phyloP scores from a whole-genome alignment of 2,888 invertebrate species.

The Patella pellucida region DNA sequence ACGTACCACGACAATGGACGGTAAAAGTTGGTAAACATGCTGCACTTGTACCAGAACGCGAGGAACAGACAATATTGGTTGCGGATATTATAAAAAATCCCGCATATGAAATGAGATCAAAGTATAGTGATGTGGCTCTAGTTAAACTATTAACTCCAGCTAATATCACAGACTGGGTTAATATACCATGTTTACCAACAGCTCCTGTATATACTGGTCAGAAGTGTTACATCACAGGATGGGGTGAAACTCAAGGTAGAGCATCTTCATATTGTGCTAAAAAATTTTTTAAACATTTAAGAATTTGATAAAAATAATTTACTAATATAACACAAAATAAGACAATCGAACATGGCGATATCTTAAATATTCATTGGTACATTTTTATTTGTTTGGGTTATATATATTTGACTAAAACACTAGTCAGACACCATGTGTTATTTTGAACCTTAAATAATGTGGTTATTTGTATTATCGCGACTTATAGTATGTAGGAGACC shows the following conservation, averaged over 20 bases:
- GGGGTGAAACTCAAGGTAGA: constrained; percentile 50
- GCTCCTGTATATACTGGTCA: constrained; percentile 29
- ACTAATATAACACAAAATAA: too few species aligned
- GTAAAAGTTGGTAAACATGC: constrained; percentile 44
- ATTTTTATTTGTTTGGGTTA: too few species aligned
- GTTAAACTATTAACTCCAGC: constrained; percentile 48
- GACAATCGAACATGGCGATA: too few species aligned
- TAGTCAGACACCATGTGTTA: too few species aligned
- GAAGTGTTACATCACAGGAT: constrained; percentile 54
- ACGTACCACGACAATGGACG: constrained; percentile 38
- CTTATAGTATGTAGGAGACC: too few species aligned
- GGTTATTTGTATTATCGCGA: too few species aligned
- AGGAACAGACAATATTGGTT: constrained; percentile 34
- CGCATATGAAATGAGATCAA: constrained; percentile 42
- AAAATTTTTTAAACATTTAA: too few species aligned
- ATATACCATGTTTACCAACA: constrained; percentile 48
- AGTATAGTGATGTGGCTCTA: constrained; percentile 56
- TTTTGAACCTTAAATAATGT: too few species aligned
- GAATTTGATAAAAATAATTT: too few species aligned
- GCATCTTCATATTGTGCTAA: too few species aligned
- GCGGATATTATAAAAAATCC: constrained; percentile 42
- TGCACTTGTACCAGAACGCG: constrained; percentile 33
- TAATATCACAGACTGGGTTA: constrained; percentile 41
- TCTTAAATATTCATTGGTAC: too few species aligned
- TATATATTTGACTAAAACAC: too few species aligned